These are phyloP conservation scores for Bubo blakistoni DNA, from an alignment of 2,113 vertebrate genomes.

Conservation along the genomic window DNA sequence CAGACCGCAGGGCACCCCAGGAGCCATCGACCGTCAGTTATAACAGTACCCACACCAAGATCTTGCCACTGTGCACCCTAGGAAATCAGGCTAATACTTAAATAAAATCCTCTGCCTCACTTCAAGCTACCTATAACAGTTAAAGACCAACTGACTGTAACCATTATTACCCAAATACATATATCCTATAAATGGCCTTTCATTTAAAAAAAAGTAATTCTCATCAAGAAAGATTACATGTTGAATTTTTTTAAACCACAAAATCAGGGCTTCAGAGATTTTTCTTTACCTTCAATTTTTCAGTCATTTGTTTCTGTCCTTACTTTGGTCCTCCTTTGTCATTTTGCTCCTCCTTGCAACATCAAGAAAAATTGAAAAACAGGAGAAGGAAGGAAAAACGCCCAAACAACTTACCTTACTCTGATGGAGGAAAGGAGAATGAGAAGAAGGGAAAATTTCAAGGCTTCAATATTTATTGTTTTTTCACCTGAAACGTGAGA, in stretches of 20 bases:
- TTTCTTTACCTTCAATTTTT: not conserved
- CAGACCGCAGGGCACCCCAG: accelerated
- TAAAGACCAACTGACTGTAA: not conserved
- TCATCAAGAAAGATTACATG: not conserved
- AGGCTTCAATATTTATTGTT: not conserved
- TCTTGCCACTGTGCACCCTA: not conserved
- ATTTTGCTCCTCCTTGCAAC: not conserved
- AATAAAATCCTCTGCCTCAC: not conserved
- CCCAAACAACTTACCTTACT: not conserved
- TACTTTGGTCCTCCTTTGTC: not conserved
- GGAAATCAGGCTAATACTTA: not conserved
- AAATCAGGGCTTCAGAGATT: not conserved
- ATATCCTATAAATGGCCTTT: not conserved
- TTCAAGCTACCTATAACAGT: not conserved
- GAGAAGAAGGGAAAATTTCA: not conserved
- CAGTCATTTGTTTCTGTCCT: not conserved
- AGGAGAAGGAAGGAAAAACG: not conserved
- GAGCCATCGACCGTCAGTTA: accelerated
- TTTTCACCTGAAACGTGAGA: not conserved
- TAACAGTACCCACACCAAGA: not conserved
- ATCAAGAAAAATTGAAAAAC: not conserved
- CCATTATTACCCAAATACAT: not conserved
- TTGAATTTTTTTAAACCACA: not conserved
- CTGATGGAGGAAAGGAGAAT: not conserved
- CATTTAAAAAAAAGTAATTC: not conserved